Percentiles rank a stretch among this genome's conserved stretches.
phyloP scores from a whole-genome alignment of 2,888 invertebrate genomes.

The Augochlorella aurata region DNA sequence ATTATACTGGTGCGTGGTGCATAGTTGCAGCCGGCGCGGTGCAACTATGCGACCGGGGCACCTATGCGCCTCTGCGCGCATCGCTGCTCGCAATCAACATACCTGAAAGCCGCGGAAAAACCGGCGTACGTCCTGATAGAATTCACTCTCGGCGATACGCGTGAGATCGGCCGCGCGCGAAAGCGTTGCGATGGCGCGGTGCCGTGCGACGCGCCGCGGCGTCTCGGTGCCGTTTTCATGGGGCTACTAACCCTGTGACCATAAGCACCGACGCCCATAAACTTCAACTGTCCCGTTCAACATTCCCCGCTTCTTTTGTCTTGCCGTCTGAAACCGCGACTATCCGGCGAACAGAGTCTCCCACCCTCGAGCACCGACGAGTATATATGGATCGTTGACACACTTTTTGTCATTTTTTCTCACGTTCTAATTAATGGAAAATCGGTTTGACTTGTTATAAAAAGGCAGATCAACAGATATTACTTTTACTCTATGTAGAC shows the following conservation, averaged over 20 bases:
- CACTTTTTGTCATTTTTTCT: too few relatives aligned
- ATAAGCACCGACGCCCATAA: constrained; percentile 8
- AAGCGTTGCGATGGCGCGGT: not conserved
- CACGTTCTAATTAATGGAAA: too few relatives aligned
- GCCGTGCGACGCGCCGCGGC: not conserved
- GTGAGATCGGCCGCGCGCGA: constrained; percentile 48
- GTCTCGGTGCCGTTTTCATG: not conserved
- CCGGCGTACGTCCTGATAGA: constrained; percentile 60
- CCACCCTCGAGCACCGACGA: not conserved
- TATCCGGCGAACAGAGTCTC: not conserved
- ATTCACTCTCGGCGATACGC: constrained; percentile 68
- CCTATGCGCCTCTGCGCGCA: constrained; percentile 63
- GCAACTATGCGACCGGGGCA: constrained; percentile 60
- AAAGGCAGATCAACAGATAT: too few relatives aligned
- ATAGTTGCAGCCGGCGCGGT: constrained; percentile 59
- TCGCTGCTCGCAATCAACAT: constrained; percentile 72
- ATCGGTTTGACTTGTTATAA: too few relatives aligned
- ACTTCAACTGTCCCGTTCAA: not conserved
- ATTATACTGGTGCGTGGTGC: constrained; percentile 53
- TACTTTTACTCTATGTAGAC: too few relatives aligned
- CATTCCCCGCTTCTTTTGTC: constrained; percentile 11
- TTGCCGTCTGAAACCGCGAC: not conserved
- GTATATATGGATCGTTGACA: not conserved
- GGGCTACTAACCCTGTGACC: constrained; percentile 18
- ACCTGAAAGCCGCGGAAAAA: constrained; percentile 64